phyloP scores from a whole-genome alignment of 2,113 vertebrate genomes.

The Sinocyclocheilus maitianheensis region DNA sequence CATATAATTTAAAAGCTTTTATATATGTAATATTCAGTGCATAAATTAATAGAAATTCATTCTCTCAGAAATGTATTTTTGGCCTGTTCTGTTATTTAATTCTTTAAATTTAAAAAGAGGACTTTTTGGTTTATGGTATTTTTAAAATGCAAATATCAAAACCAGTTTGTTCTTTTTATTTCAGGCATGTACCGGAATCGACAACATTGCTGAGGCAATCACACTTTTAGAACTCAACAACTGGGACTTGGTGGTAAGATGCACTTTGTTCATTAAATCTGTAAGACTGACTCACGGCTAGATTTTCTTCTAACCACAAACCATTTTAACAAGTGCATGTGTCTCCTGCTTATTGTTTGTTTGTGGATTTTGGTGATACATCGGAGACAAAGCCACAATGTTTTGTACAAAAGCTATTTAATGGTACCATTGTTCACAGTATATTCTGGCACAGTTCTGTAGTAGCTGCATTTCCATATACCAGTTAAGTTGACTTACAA shows the following conservation, averaged over 20 bases:
- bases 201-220: slow-evolving; percentile 99
- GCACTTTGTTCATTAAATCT: not conserved
- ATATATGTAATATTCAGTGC: too few relatives aligned
- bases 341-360: slow-evolving; percentile 7
- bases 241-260: slow-evolving; percentile 99
- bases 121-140: not conserved
- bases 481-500: not conserved
- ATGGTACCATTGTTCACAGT: slow-evolving; percentile 34
- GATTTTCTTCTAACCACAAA: not conserved
- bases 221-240: slow-evolving; percentile 98
- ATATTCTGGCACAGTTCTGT: slow-evolving; percentile 25
- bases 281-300: too few relatives aligned
- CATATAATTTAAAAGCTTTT: not conserved
- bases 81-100: not conserved
- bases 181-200: slow-evolving; percentile 98
- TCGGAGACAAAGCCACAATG: slow-evolving; percentile 48
- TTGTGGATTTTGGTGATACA: slow-evolving; percentile 2
- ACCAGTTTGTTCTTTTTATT: slow-evolving; percentile 54
- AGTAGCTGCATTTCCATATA: slow-evolving; percentile 12
- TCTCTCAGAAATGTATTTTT: not conserved
- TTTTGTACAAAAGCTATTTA: slow-evolving; percentile 18
- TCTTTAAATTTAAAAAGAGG: not conserved
- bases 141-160: not conserved
- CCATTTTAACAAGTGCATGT: not conserved
- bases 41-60: not conserved